phyloP scores from a whole-genome alignment of 2,797 vertebrate genomes.

The Florisuga fusca region DNA sequence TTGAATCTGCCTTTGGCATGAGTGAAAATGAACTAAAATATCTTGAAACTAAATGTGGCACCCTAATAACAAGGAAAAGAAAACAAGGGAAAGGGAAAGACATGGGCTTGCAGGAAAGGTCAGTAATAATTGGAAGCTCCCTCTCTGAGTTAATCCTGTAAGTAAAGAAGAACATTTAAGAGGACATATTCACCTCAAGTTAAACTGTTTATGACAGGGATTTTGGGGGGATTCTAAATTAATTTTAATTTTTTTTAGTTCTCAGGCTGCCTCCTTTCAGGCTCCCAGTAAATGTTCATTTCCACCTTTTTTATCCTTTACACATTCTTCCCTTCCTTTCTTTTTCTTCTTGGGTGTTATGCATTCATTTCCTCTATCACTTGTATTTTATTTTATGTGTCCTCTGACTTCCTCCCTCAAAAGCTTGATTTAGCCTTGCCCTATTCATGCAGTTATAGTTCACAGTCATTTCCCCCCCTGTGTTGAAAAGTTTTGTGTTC shows the following conservation, averaged over 20 bases:
- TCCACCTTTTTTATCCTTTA: background rate
- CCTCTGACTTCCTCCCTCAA: background rate
- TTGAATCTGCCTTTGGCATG: background rate
- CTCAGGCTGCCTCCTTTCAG: background rate
- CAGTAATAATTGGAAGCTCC: background rate
- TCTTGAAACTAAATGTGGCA: rapidly evolving
- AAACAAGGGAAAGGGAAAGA: background rate
- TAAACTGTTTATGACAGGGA: background rate
- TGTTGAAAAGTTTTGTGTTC: background rate
- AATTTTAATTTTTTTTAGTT: background rate
- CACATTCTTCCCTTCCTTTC: background rate
- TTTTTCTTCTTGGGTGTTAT: background rate
- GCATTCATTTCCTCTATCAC: background rate
- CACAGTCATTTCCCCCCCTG: background rate
- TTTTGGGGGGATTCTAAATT: rapidly evolving
- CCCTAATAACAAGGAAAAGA: background rate
- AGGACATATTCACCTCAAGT: background rate
- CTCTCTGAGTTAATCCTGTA: background rate
- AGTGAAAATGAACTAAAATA: background rate
- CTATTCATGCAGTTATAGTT: background rate
- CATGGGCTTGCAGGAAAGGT: background rate
- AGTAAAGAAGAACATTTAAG: background rate
- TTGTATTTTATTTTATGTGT: background rate
- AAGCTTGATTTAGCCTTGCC: background rate
- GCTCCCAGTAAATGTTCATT: background rate